Percentiles rank a stretch among this genome's conserved stretches.
Evolutionary conservation across 2,888 invertebrate species (phyloP).

Genomic region (Alcis repandata): DNA sequence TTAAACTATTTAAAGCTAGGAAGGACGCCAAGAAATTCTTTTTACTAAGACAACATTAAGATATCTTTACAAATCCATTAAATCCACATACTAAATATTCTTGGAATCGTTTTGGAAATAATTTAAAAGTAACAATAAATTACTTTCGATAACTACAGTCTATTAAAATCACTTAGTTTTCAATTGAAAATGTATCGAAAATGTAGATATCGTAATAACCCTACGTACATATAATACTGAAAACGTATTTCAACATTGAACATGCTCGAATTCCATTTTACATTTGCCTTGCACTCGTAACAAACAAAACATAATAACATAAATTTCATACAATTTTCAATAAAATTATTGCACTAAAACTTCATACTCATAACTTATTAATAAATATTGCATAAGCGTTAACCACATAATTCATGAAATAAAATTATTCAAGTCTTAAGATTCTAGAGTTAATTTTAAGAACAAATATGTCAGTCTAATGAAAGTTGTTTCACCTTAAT

Average conservation of each 20-base stretch:
- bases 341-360: constrained; percentile 85
- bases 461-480: constrained; percentile 82
- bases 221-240: constrained; percentile 85
- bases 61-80: constrained; percentile 60
- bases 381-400: constrained; percentile 85
- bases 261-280: constrained; percentile 69
- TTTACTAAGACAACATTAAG: constrained; percentile 63
- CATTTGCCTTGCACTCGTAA: constrained; percentile 59
- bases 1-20: constrained; percentile 83
- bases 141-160: constrained; percentile 77
- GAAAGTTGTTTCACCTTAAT: constrained; percentile 67
- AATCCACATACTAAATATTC: constrained; percentile 66
- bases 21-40: constrained; percentile 76
- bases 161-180: constrained; percentile 74
- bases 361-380: constrained; percentile 82
- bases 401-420: constrained; percentile 75
- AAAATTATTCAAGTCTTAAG: constrained; percentile 78
- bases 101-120: constrained; percentile 81
- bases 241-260: constrained; percentile 73
- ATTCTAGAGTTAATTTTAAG: constrained; percentile 78
- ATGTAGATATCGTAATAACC: constrained; percentile 57
- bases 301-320: constrained; percentile 82
- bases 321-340: constrained; percentile 83
- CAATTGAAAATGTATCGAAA: constrained; percentile 65
- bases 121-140: constrained; percentile 85